phyloP scores from a whole-genome alignment of 1,140 invertebrate species.

The Scaptodrosophila lebanonensis region DNA sequence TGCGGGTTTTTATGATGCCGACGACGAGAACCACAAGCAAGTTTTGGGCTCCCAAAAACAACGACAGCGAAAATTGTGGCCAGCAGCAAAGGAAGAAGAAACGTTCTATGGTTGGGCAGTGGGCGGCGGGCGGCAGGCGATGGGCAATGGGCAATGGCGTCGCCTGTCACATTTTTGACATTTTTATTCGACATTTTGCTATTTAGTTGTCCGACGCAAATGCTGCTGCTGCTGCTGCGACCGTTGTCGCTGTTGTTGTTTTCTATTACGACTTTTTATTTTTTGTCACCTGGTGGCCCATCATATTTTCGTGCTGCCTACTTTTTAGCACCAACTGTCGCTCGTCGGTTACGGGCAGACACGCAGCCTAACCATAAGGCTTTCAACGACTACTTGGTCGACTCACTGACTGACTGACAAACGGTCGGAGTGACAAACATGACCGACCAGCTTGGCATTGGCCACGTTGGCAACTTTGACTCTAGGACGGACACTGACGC shows the following conservation, averaged over 20 bases:
- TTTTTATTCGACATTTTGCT: slow-evolving; percentile 68
- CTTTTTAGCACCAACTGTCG: slow-evolving; percentile 47
- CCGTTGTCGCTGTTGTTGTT: slow-evolving; percentile 11
- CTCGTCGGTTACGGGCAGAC: neutral
- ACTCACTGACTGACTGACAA: neutral
- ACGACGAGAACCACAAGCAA: slow-evolving; percentile 17
- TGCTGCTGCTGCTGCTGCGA: neutral
- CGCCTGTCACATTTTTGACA: slow-evolving; percentile 70
- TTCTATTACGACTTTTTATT: slow-evolving; percentile 44
- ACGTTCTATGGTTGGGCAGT: no score
- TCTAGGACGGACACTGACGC: no score
- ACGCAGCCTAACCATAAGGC: neutral
- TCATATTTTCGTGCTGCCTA: slow-evolving; percentile 57
- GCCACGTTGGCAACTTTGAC: slow-evolving; percentile 14
- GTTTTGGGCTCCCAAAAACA: slow-evolving; percentile 17
- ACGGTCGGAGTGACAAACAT: no score
- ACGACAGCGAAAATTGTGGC: slow-evolving; percentile 15
- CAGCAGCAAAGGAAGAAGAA: slow-evolving; percentile 37
- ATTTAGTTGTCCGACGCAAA: slow-evolving; percentile 57
- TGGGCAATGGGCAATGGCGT: no score
- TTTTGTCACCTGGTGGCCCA: slow-evolving; percentile 61
- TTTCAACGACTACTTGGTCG: no score
- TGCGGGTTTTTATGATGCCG: slow-evolving; percentile 67
- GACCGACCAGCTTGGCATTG: no score
- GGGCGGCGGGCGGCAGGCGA: no score